Percentiles rank a stretch among this genome's conserved stretches.
Conservation (phyloP, 2,888 invertebrate genomes). For the Rhingia campestris region DNA sequence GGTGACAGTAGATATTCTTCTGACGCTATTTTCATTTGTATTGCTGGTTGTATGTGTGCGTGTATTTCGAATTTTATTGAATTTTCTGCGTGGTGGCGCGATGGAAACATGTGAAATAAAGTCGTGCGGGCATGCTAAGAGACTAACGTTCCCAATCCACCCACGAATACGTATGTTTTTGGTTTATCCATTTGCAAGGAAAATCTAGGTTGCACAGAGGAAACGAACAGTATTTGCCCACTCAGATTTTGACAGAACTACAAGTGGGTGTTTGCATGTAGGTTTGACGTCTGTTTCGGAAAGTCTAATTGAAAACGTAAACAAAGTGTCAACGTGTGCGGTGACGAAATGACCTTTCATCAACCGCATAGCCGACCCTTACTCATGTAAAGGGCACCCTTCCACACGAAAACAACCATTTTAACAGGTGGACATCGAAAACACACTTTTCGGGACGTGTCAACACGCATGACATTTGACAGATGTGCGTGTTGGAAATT, state of each 20-base stretch:
- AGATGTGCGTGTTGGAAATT: conserved; percentile 57
- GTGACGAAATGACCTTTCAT: neutral
- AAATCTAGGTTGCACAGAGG: conserved; percentile 36
- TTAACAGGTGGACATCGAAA: conserved; percentile 43
- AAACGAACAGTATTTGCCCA: neutral
- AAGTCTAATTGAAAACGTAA: neutral
- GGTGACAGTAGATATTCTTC: conserved; percentile 26
- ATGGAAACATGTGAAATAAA: neutral
- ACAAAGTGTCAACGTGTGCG: neutral
- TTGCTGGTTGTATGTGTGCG: conserved; percentile 1
- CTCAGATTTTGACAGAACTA: neutral
- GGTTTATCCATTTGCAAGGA: neutral
- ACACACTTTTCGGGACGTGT: conserved; percentile 17
- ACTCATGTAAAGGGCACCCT: neutral
- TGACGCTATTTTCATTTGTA: conserved; percentile 1
- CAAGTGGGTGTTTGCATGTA: neutral
- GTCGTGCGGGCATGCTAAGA: conserved; percentile 16
- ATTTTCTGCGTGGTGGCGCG: neutral
- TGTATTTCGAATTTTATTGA: conserved; percentile 1
- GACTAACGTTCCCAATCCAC: neutral
- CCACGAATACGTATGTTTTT: neutral
- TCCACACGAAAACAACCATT: neutral
- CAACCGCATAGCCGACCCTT: neutral
- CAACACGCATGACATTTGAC: conserved; percentile 46
- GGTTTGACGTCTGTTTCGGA: neutral